Base-by-base conservation (phyloP, 2,888 invertebrate species). In the Agelastica alni region DNA sequence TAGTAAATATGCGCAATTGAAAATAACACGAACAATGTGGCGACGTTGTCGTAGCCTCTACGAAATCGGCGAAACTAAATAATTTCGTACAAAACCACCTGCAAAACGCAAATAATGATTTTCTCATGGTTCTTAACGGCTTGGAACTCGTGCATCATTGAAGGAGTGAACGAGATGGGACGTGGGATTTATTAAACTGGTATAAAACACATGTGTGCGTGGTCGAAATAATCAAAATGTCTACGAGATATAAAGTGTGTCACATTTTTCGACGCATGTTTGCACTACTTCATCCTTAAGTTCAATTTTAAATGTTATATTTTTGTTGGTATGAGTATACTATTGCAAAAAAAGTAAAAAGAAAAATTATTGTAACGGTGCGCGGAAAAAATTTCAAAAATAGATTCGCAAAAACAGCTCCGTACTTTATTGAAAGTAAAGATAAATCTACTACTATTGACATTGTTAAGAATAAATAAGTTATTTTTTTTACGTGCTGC, bases 1-100 rank as follows among this genome's bases (percentile, higher is more conserved):
- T 63, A 59, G 56, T 66, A 22, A 43, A 28, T 45, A 22, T 70
- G 70, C 70, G 70, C 69, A 48, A 30, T 16, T 17, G 53, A 45
- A 39, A 51, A 46, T 56, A 42, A 61, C 60, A 61, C 59, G 53
- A 58, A 45, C 48, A 34, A 7, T 36, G 42, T 37, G 3, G 54
- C 63, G 36, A n/a, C 30, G 64, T 66, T 67, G 68, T 61, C 68
- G 42, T 1, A 4, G 45, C 31, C n/a, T 12, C 41, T 2, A 1
- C 13, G n/a, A 30, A 26, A 6, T 14, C 13, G 1, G 28, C 4
- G 13, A 44, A 51, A 42, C 13, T 13, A 14, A 20, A 49, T 51
- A 45, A 20, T 37, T 59, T 44, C 22, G 17, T 5, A 16, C 9
- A 41, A 53, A 56, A 53, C 58, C 58, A 58, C 60, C 60, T 60